These are phyloP conservation scores for Ips nitidus DNA, from an alignment of 1,140 invertebrate species.

Conservation along the genomic window DNA sequence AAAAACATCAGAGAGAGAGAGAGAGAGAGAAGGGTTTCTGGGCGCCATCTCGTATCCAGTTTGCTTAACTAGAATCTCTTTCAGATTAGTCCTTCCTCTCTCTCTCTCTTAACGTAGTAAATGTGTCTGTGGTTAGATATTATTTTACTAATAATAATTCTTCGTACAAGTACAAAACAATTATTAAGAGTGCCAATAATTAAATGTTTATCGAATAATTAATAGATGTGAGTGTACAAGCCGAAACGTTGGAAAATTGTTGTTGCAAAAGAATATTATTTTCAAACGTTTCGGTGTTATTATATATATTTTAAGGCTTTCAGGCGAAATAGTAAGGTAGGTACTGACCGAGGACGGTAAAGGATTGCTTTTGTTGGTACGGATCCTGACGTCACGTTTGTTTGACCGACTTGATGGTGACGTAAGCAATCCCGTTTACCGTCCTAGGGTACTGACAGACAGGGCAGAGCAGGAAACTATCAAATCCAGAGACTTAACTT, in stretches of 20 bases:
- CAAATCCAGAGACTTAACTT: constrained; percentile 1
- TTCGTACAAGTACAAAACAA: constrained; percentile 29
- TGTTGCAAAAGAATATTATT: not conserved
- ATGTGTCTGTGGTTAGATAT: constrained; percentile 16
- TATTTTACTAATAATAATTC: constrained; percentile 28
- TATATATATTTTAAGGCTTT: not conserved
- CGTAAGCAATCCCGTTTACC: not conserved
- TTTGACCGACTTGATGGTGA: not conserved
- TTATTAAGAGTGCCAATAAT: constrained; percentile 31
- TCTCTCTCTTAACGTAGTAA: constrained; percentile 16
- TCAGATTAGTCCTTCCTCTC: not conserved
- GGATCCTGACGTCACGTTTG: not conserved
- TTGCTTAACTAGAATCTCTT: constrained; percentile 13
- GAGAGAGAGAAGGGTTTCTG: too few species aligned
- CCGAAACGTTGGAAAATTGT: not conserved
- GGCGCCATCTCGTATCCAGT: not conserved
- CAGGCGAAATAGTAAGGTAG: not conserved
- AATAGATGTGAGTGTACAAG: constrained; percentile 19
- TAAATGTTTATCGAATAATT: constrained; percentile 26
- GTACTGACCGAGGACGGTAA: not conserved
- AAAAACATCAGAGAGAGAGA: constrained; percentile 1
- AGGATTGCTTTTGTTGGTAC: not conserved
- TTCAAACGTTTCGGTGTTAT: not conserved
- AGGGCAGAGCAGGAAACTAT: not conserved
- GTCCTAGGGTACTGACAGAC: not conserved